A percentile compares a stretch with the other conserved stretches of the same genome.
Conservation (phyloP, 2,113 vertebrate species). For the Sitta europaea region DNA sequence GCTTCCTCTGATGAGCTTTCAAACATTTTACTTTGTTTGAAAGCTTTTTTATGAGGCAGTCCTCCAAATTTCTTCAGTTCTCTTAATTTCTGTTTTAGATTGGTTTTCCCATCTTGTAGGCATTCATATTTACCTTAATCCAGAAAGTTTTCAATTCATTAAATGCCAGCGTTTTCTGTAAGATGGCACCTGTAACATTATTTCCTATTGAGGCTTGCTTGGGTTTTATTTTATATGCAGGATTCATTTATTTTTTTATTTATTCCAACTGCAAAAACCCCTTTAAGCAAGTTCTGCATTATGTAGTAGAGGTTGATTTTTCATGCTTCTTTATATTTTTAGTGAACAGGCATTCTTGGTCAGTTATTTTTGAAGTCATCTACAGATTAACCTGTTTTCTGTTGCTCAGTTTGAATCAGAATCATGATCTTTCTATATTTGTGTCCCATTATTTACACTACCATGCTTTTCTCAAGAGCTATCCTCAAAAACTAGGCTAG, state of each 20-base stretch:
- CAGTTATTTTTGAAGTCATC: background rate
- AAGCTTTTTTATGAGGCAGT: background rate
- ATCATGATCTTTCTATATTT: background rate
- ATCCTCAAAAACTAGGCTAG: background rate
- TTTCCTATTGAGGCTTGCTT: background rate
- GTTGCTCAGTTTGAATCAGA: background rate
- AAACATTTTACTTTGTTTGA: background rate
- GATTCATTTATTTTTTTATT: background rate
- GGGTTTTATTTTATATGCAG: background rate
- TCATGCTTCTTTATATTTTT: background rate
- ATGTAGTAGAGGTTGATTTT: background rate
- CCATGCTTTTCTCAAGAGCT: background rate
- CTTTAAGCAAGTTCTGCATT: background rate
- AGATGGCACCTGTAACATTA: background rate
- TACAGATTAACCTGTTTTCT: background rate
- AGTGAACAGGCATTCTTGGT: background rate
- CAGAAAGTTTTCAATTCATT: background rate
- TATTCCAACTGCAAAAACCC: background rate
- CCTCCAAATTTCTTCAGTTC: background rate
- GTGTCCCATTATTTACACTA: background rate
- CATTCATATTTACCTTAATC: background rate
- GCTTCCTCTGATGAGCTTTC: background rate
- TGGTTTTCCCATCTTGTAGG: background rate
- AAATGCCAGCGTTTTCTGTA: background rate
- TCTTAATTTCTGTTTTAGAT: background rate